A percentile compares a stretch with the other conserved stretches of the same genome.
Evolutionary conservation across 2,888 invertebrate species (phyloP).

Genomic region (Drosophila kokeensis): DNA sequence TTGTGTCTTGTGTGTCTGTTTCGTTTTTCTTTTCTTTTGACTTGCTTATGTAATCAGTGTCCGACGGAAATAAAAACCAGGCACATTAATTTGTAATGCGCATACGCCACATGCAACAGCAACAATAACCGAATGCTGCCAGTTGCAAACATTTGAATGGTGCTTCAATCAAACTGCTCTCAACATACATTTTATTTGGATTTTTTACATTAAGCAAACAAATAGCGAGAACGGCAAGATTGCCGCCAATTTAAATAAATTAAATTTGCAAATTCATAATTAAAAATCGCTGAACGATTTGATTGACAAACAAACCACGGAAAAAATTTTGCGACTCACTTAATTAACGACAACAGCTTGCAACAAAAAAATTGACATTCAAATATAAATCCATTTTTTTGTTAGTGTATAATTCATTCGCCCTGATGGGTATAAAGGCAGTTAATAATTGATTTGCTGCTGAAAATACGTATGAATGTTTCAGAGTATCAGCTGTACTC

Average conservation of each 20-base stretch:
- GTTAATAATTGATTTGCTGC: background rate
- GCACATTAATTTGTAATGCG: conserved; percentile 49
- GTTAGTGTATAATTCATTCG: background rate
- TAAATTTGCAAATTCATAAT: conserved; percentile 56
- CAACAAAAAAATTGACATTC: conserved; percentile 1
- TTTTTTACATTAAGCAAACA: conserved; percentile 52
- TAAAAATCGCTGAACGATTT: conserved; percentile 64
- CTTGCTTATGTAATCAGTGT: conserved; percentile 31
- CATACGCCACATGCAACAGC: conserved; percentile 41
- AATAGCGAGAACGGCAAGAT: background rate
- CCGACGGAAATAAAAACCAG: conserved; percentile 16
- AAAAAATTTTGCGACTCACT: conserved; percentile 42
- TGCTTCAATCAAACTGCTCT: conserved; percentile 17
- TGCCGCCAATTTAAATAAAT: conserved; percentile 46
- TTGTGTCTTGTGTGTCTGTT: background rate
- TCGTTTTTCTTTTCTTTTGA: background rate
- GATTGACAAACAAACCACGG: conserved; percentile 41
- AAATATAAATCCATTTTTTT: background rate
- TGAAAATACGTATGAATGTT: background rate
- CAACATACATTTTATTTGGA: conserved; percentile 52
- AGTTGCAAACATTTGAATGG: conserved; percentile 19
- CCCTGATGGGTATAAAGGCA: background rate
- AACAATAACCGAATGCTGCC: background rate
- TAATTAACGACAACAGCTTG: conserved; percentile 67
- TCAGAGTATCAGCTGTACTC: background rate